phyloP scores from a whole-genome alignment of 2,888 invertebrate species.

The Ligdia adustata region DNA sequence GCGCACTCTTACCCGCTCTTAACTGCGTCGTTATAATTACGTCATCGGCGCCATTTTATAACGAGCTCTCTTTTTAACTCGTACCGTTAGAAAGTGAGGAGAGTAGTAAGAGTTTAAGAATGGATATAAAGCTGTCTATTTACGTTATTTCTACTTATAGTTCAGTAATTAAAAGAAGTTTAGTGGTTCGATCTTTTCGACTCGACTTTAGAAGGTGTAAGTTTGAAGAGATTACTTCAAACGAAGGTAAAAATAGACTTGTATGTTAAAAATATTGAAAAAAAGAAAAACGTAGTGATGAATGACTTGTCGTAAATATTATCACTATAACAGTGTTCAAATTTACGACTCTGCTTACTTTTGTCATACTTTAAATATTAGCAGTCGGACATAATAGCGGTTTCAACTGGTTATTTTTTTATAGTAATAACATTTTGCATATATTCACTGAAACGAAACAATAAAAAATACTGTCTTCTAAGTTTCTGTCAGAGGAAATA shows the following conservation, averaged over 20 bases:
- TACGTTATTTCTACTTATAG: slow-evolving; percentile 47
- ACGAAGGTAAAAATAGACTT: slow-evolving; percentile 24
- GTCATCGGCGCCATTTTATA: slow-evolving; percentile 39
- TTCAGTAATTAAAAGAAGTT: slow-evolving; percentile 52
- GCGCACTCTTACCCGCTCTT: slow-evolving; percentile 31
- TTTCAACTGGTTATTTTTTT: too few species aligned
- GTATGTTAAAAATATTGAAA: too few species aligned
- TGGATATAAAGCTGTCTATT: slow-evolving; percentile 51
- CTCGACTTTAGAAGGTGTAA: slow-evolving; percentile 29
- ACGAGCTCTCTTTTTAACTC: slow-evolving; percentile 40
- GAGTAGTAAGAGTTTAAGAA: slow-evolving; percentile 45
- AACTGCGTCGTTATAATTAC: slow-evolving; percentile 31
- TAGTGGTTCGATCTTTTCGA: slow-evolving; percentile 32
- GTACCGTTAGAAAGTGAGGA: slow-evolving; percentile 47
- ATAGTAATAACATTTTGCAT: too few species aligned
- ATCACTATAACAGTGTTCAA: too few species aligned
- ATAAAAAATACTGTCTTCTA: too few species aligned
- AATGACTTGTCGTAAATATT: too few species aligned
- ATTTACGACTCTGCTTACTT: too few species aligned
- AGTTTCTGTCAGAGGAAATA: too few species aligned
- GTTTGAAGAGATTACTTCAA: slow-evolving; percentile 29
- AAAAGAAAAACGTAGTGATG: too few species aligned
- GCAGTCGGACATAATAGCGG: too few species aligned
- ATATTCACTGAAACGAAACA: too few species aligned
- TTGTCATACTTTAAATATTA: too few species aligned